These are phyloP conservation scores for Drosophila insularis DNA, from an alignment of 1,140 invertebrate species.

Conservation along the genomic window DNA sequence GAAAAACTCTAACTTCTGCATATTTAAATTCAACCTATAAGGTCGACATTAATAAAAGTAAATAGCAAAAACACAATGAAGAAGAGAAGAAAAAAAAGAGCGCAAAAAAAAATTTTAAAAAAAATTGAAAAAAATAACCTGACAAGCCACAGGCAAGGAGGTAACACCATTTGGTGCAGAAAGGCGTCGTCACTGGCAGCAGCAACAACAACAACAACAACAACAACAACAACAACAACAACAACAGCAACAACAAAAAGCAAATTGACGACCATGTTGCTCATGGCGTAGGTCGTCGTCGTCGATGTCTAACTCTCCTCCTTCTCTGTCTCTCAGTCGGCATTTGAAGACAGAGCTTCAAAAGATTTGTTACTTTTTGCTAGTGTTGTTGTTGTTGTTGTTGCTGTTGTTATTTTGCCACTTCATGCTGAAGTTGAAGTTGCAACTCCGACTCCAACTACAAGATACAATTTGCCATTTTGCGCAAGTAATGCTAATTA, in stretches of 20 bases:
- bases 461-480: constrained; percentile 77
- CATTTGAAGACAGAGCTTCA: constrained; percentile 30
- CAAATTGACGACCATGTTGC: constrained; percentile 13
- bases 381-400: constrained; percentile 4
- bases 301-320: not conserved
- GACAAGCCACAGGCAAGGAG: not conserved
- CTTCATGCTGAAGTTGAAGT: constrained; percentile 17
- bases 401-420: constrained; percentile 34
- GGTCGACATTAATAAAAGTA: constrained; percentile 53
- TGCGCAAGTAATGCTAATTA: constrained; percentile 80
- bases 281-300: not conserved
- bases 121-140: constrained; percentile 16
- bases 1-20: not conserved
- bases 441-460: constrained; percentile 42
- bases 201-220: constrained; percentile 29
- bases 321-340: constrained; percentile 18
- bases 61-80: constrained; percentile 31
- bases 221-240: constrained; percentile 23
- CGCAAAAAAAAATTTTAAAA: too few relatives aligned
- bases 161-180: constrained; percentile 4
- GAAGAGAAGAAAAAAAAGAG: constrained; percentile 14
- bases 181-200: constrained; percentile 1
- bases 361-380: constrained; percentile 6
- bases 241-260: constrained; percentile 17
- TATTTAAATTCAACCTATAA: constrained; percentile 8